phyloP scores from a whole-genome alignment of 2,113 vertebrate species.

The Lipophrys pholis region DNA sequence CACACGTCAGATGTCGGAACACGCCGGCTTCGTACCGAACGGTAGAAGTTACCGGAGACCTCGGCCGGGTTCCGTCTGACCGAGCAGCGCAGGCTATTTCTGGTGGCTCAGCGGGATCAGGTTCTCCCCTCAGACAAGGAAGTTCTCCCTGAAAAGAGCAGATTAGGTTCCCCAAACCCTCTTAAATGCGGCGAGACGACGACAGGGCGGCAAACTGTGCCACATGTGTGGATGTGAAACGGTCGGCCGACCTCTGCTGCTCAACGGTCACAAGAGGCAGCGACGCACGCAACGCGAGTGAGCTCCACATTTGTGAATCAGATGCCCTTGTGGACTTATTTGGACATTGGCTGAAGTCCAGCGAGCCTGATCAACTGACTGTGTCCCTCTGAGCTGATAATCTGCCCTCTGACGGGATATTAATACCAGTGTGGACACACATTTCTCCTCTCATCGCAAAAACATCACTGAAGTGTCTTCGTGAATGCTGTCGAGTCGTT shows the following conservation, averaged over 20 bases:
- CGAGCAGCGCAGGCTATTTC: slow-evolving; percentile 63
- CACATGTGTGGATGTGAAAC: too few species aligned
- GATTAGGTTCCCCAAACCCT: neutral
- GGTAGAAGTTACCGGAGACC: slow-evolving; percentile 18
- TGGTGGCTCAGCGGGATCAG: slow-evolving; percentile 31
- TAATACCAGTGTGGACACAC: slow-evolving; percentile 41
- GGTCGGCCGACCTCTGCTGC: too few species aligned
- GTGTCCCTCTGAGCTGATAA: slow-evolving; percentile 64
- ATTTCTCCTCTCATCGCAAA: neutral
- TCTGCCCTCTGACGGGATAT: slow-evolving; percentile 66
- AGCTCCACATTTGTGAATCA: slow-evolving; percentile 70
- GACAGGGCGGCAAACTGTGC: too few species aligned
- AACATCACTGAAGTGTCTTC: too few species aligned
- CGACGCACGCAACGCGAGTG: slow-evolving; percentile 34
- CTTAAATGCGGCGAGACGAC: too few species aligned
- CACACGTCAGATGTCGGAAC: too few species aligned
- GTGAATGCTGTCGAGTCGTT: too few species aligned
- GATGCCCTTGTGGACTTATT: slow-evolving; percentile 79
- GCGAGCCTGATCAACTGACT: slow-evolving; percentile 58
- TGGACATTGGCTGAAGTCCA: slow-evolving; percentile 77
- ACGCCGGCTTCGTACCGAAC: neutral
- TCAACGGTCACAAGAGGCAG: neutral
- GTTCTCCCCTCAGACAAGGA: slow-evolving; percentile 29
- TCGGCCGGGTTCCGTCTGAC: slow-evolving; percentile 37
- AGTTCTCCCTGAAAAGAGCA: slow-evolving; percentile 17